Evolutionary conservation across 2,113 vertebrate genomes (phyloP).

Genomic region (Sminthopsis crassicaudata): DNA sequence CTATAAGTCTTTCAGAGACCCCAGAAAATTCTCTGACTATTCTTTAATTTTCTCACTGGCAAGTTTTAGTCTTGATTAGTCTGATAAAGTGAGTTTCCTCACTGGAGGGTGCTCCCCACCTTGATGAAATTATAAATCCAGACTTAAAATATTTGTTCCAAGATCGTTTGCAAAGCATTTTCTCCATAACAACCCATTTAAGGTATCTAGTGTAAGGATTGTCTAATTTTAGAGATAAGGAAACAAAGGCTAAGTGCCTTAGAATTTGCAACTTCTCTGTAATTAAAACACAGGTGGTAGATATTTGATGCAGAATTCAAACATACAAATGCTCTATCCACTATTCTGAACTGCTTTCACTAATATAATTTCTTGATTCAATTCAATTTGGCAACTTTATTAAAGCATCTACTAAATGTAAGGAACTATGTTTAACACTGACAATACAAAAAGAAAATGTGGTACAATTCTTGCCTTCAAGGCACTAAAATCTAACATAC

Average conservation of each 20-base stretch:
- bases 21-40: not conserved
- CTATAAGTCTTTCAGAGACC: not conserved
- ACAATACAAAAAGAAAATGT: not conserved
- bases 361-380: not conserved
- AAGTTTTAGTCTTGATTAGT: not conserved
- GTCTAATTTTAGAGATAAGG: not conserved
- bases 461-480: not conserved
- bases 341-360: not conserved
- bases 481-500: not conserved
- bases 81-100: not conserved
- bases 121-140: not conserved
- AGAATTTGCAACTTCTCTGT: no score
- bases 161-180: not conserved
- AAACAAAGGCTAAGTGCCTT: not conserved
- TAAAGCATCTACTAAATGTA: not conserved
- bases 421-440: not conserved
- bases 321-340: not conserved
- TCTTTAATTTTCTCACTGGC: no score
- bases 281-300: not conserved
- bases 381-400: not conserved
- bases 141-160: not conserved
- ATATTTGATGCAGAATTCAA: not conserved
- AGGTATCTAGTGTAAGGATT: not conserved
- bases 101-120: no score
- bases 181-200: not conserved